Evolutionary conservation across 2,888 invertebrate species (phyloP), one percentile per base, ranked within the genome.

Genomic region (Macroteleia sp.): DNA sequence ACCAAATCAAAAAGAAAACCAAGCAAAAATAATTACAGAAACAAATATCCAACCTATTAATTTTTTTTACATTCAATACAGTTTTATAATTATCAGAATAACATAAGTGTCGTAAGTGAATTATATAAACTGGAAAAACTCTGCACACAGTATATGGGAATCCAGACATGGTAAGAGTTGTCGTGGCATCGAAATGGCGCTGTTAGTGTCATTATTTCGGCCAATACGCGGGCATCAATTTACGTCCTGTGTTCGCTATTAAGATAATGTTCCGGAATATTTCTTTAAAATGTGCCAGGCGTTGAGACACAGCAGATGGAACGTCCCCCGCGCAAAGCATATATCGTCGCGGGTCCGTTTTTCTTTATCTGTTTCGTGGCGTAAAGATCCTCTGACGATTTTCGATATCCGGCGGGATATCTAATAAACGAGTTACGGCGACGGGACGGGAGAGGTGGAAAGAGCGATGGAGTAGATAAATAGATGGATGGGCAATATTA

Each of bases 401-500:
- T 66, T 77, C 67, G 74, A 77, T 77, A 79, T 81, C 77, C 79
- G 81, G 70, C 70, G n/a, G n/a, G n/a, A n/a, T n/a, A n/a, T n/a
- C n/a, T n/a, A n/a, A n/a, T n/a, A 69, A 73, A 62, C 78, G 73
- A 74, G 78, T 78, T 78, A 69, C 69, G 80, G 59, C 74, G 75
- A 71, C 57, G 71, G 59, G 67, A 73, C 54, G 74, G 79, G 78
- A 69, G 62, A 74, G 77, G 77, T 75, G 82, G 79, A 81, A 84
- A 83, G 82, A 81, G 80, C 88, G 89, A 89, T 88, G 89, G 89
- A 90, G 89, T 89, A 90, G 91, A 91, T 91, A 91, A 91, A 91
- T 91, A 91, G 91, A 91, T 91, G 90, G 91, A 91, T 91, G 91
- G 91, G 91, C 91, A 91, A 91, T 91, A 91, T 91, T 91, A 91